Evolutionary conservation across 2,113 vertebrate species (phyloP), one percentile per base, ranked within the genome.

Genomic region (Leptosomus discolor): DNA sequence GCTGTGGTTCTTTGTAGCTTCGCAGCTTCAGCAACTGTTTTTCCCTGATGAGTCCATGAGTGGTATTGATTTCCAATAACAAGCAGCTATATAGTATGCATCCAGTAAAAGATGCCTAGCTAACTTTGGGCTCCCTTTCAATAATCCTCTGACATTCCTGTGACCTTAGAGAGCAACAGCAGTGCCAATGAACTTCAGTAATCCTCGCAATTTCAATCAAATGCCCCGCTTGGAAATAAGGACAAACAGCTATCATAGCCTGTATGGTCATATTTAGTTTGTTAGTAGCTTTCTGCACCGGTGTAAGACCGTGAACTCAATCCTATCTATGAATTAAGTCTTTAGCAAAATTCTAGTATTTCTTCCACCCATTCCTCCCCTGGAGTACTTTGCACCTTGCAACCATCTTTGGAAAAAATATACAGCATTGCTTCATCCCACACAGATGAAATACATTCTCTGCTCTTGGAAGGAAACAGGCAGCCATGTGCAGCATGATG

Each of bases 21-120:
- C 13, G 15, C 58, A 85, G 92, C 84, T 91, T 89, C 74, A 51
- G 81, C 88, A 82, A 82, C 91, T 85, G 81, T 68, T 96, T 97
- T 96, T 91, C 67, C 94, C 96, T 77, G 77, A 87, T 70, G 95
- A 85, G 86, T 81, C 86, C 86, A 69, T 91, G 88, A 95, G 80
- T 90, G 85, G 18, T 92, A 94, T 96, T 90, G 96, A 97, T 97
- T 93, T 96, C 94, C 95, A 61, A 89, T 94, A 92, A 90, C 87
- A 95, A 97, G 94, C 94, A 95, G 87, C 88, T 96, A 41, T 92
- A 81, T 92, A 89, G 90, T 95, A 36, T 50, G 32, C 87, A 90
- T 95, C 83, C 84, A 91, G 77, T 83, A 70, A 96, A 96, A 96
- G 89, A 91, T 0, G 37, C 81, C 85, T 63, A 61, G 92, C 92